Conservation (phyloP, 2,888 invertebrate genomes). For the Pardosa pseudoannulata region DNA sequence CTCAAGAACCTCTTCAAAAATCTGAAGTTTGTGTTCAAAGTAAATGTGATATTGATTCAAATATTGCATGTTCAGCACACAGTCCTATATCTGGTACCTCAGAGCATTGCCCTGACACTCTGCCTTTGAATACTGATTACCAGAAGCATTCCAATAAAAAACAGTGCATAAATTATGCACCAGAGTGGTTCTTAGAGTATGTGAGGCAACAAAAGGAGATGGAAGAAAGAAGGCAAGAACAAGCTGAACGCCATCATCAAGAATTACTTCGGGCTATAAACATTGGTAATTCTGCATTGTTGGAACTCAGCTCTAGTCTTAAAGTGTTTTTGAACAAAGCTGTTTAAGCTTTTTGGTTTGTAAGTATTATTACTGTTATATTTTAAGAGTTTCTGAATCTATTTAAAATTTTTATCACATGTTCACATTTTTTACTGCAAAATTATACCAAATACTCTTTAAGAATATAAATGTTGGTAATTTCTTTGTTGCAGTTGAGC, state of each 20-base stretch:
- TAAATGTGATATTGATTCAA: constrained; percentile 2
- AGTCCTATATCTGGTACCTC: constrained; percentile 15
- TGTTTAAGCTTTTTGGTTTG: not conserved
- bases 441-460: too few relatives aligned
- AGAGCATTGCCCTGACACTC: constrained; percentile 16
- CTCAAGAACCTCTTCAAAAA: not conserved
- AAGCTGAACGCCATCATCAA: constrained; percentile 29
- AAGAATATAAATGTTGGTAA: too few relatives aligned
- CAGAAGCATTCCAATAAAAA: constrained; percentile 10
- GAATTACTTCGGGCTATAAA: constrained; percentile 27
- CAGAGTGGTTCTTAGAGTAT: constrained; percentile 38
- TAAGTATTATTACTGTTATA: too few relatives aligned
- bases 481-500: too few relatives aligned
- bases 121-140: not conserved
- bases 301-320: constrained; percentile 8
- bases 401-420: too few relatives aligned
- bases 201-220: constrained; percentile 15
- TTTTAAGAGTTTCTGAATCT: too few relatives aligned
- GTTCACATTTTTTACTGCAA: too few relatives aligned
- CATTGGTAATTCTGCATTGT: constrained; percentile 21
- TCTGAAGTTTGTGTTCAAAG: not conserved
- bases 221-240: constrained; percentile 28
- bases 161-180: constrained; percentile 22
- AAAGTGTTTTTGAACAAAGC: constrained; percentile 38
- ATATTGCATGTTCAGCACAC: not conserved